phyloP scores from a whole-genome alignment of 1,140 invertebrate species.

The Parasteatoda tepidariorum region DNA sequence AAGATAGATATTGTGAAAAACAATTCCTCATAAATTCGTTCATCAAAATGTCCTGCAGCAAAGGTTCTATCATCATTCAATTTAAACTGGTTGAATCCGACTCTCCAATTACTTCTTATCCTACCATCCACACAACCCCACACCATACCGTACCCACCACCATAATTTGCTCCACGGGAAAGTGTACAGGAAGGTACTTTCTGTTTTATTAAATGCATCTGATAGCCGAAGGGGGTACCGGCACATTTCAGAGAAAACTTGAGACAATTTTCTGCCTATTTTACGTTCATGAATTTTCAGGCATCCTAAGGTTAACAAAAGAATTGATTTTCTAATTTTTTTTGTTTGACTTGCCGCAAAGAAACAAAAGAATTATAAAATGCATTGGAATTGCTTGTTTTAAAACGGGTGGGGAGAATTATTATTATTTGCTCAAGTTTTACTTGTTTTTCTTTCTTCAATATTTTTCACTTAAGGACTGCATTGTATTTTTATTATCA shows the following conservation, averaged over 20 bases:
- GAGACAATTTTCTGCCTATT: slow-evolving; percentile 18
- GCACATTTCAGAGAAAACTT: background rate
- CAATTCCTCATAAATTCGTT: slow-evolving; percentile 47
- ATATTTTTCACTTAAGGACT: no score
- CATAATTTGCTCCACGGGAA: background rate
- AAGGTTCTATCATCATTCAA: slow-evolving; percentile 47
- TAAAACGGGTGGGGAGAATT: no score
- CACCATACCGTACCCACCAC: background rate
- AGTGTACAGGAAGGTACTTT: background rate
- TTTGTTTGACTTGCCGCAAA: background rate
- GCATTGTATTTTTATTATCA: no score
- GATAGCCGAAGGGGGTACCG: background rate
- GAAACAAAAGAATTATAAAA: no score
- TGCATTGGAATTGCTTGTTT: no score
- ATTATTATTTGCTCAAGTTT: no score
- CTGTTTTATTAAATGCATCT: slow-evolving; percentile 50
- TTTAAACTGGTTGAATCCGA: slow-evolving; percentile 27
- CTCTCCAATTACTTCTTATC: slow-evolving; percentile 49
- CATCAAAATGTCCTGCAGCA: slow-evolving; percentile 40
- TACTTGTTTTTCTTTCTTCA: no score
- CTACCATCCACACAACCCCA: background rate
- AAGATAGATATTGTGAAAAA: slow-evolving; percentile 6
- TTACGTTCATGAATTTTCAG: slow-evolving; percentile 11
- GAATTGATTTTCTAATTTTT: slow-evolving; percentile 41
- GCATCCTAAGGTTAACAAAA: background rate